Percentiles rank a stretch among this genome's conserved stretches.
These are phyloP conservation scores for Bimastos eiseni DNA, from an alignment of 2,888 invertebrate genomes.

Conservation along the genomic window DNA sequence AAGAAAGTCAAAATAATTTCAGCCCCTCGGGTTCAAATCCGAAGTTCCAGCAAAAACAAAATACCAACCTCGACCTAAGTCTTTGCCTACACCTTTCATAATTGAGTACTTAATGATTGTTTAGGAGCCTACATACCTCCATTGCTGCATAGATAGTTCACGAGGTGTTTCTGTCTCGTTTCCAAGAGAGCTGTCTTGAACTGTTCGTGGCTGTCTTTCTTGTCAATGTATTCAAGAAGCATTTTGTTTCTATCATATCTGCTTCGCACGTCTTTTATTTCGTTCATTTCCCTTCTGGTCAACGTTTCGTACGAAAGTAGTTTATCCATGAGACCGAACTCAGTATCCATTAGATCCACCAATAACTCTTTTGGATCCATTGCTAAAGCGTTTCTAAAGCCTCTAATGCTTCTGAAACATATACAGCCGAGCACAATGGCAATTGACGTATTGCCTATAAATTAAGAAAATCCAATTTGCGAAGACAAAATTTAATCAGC, in stretches of 20 bases:
- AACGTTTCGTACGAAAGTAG: background rate
- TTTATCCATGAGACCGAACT: background rate
- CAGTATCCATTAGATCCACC: background rate
- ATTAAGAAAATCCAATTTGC: background rate
- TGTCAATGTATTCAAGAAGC: background rate
- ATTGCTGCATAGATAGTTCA: background rate
- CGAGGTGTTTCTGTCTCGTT: background rate
- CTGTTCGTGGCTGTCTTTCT: background rate
- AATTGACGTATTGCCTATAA: background rate
- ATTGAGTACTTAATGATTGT: background rate
- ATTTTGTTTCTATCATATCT: background rate
- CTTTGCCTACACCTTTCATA: no score
- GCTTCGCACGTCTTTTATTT: background rate
- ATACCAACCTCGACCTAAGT: no score
- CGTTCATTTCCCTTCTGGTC: background rate
- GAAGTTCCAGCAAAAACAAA: no score
- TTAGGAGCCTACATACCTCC: background rate
- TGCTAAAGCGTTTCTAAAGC: no score
- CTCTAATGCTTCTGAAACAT: background rate
- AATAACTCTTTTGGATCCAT: background rate
- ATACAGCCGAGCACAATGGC: background rate
- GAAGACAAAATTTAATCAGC: background rate
- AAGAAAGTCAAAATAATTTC: no score
- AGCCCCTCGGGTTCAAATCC: no score
- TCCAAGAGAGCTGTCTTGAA: background rate